A percentile compares a stretch with the other conserved stretches of the same genome.
These are phyloP conservation scores for Hecatera dysodea DNA, from an alignment of 2,888 invertebrate species.

Conservation along the genomic window DNA sequence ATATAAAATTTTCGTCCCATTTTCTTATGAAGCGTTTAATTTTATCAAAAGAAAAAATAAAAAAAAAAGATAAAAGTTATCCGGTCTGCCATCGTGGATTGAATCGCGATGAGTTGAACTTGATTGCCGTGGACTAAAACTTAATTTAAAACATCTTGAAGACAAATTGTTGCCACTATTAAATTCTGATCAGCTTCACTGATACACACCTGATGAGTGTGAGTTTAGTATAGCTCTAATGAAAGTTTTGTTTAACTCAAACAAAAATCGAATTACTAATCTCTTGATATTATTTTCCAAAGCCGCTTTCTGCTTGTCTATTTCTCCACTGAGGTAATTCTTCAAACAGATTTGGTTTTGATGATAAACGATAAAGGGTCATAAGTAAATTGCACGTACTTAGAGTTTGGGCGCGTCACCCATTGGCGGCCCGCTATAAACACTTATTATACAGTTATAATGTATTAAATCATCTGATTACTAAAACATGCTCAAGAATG, in stretches of 20 bases:
- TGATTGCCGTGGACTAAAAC: slow-evolving; percentile 62
- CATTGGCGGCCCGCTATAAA: too few species aligned
- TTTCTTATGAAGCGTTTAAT: slow-evolving; percentile 78
- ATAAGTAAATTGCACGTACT: too few species aligned
- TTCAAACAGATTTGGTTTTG: too few species aligned
- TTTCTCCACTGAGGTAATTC: too few species aligned
- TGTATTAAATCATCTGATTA: too few species aligned
- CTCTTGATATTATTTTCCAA: too few species aligned
- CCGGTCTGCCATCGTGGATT: slow-evolving; percentile 71
- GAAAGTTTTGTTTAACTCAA: not conserved
- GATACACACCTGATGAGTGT: not conserved
- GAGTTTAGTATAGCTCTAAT: not conserved
- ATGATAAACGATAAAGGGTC: too few species aligned
- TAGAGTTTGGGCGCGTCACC: too few species aligned
- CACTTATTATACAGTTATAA: too few species aligned
- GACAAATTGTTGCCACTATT: slow-evolving; percentile 33
- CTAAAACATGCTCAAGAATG: too few species aligned
- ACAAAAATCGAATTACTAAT: too few species aligned
- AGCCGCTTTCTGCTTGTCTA: too few species aligned
- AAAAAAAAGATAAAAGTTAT: slow-evolving; percentile 70
- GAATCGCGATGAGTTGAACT: slow-evolving; percentile 73
- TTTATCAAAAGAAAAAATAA: slow-evolving; percentile 72
- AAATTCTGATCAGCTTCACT: slow-evolving; percentile 10
- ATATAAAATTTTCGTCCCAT: slow-evolving; percentile 76
- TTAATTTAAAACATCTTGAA: slow-evolving; percentile 21